Conservation (phyloP, 30 jellyfish, hydroid and myxozoan genomes). For the Aurelia coerulea region DNA sequence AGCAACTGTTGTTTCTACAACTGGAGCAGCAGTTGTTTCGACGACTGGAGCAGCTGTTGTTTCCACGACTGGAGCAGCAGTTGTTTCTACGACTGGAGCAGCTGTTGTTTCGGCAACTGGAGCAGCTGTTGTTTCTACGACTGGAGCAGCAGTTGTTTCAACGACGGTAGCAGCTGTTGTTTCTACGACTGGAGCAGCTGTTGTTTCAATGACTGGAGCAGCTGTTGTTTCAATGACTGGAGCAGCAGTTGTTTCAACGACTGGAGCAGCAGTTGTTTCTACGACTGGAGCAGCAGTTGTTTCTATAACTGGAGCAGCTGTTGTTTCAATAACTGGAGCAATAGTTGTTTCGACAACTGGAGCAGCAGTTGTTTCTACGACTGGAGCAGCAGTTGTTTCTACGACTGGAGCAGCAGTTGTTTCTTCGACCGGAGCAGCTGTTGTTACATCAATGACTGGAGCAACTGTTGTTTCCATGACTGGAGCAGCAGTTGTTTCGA, state of each 20-base stretch:
- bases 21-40: too few species aligned
- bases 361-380: too few species aligned
- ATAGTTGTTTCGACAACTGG: too few species aligned
- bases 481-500: slow-evolving; percentile 39
- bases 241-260: too few species aligned
- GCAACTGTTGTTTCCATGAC: slow-evolving; percentile 43
- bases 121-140: slow-evolving; percentile 55
- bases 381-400: too few species aligned
- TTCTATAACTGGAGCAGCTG: too few species aligned
- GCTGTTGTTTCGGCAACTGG: slow-evolving; percentile 38
- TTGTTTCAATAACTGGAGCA: too few species aligned
- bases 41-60: slow-evolving; percentile 42
- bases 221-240: too few species aligned
- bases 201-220: too few species aligned
- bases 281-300: background rate
- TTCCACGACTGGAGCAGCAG: slow-evolving; percentile 22
- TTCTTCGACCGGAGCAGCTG: slow-evolving; percentile 18
- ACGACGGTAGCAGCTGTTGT: slow-evolving; percentile 44
- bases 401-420: too few species aligned
- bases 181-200: slow-evolving; percentile 31
- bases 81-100: slow-evolving; percentile 59
- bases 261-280: too few species aligned
- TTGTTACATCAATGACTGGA: slow-evolving; percentile 7
- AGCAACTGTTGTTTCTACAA: slow-evolving; percentile 36
- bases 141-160: slow-evolving; percentile 53